Evolutionary conservation across 2,797 vertebrate species (phyloP).

Genomic region (Synanceia verrucosa): DNA sequence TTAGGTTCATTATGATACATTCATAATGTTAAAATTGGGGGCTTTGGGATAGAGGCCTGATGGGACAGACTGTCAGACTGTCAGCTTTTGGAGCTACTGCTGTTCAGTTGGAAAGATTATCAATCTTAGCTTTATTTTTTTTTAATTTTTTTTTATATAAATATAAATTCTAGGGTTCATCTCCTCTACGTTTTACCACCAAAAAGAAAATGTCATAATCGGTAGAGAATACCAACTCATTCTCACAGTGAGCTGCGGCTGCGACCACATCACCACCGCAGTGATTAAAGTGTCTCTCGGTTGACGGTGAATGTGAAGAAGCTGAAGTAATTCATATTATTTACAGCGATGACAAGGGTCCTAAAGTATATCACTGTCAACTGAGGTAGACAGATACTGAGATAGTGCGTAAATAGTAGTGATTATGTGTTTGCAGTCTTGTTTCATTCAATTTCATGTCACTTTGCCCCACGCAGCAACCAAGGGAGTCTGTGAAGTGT

Average conservation of each 20-base stretch:
- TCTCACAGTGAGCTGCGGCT: neutral
- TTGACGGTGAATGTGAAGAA: neutral
- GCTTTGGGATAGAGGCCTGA: neutral
- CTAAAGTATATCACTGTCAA: neutral
- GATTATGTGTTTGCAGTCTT: neutral
- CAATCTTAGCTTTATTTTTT: neutral
- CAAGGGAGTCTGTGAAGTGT: neutral
- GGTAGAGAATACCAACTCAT: neutral
- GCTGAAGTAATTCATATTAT: neutral
- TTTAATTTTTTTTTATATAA: no score
- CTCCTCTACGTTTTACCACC: neutral
- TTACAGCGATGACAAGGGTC: neutral
- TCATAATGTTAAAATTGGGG: neutral
- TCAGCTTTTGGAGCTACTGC: no score
- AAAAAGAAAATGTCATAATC: neutral
- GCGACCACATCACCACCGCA: neutral
- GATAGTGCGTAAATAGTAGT: neutral
- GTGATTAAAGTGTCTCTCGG: neutral
- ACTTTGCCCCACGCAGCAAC: neutral
- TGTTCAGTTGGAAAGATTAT: neutral
- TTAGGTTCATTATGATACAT: no score
- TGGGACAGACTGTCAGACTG: neutral
- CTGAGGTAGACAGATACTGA: neutral
- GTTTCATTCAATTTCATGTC: neutral
- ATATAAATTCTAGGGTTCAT: neutral